Evolutionary conservation across 2,797 vertebrate genomes (phyloP).

Genomic region (Leptoclinus maculatus): DNA sequence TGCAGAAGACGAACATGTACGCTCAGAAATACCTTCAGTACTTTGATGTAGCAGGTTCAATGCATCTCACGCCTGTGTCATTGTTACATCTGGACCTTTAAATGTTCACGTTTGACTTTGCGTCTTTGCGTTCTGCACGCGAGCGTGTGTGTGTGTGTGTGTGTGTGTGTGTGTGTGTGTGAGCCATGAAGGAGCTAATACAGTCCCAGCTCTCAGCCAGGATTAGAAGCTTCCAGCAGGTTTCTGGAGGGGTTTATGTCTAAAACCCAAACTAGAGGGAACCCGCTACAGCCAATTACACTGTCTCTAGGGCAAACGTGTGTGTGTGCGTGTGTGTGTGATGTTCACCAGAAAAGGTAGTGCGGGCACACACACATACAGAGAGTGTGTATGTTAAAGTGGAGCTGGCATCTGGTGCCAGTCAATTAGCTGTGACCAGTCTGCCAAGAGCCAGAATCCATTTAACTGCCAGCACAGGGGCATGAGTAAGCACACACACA

Average conservation of each 20-base stretch:
- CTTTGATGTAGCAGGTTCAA: neutral
- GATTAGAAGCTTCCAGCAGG: slow-evolving; percentile 76
- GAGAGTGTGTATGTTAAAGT: slow-evolving; percentile 68
- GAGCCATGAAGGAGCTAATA: slow-evolving; percentile 64
- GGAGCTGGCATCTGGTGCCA: slow-evolving; percentile 79
- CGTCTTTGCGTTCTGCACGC: slow-evolving; percentile 9
- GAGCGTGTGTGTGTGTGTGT: slow-evolving; percentile 21
- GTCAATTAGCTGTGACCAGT: slow-evolving; percentile 78
- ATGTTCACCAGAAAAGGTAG: slow-evolving; percentile 41
- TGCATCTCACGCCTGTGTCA: neutral
- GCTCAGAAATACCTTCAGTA: slow-evolving; percentile 4
- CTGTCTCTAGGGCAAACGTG: slow-evolving; percentile 70
- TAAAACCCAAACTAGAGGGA: slow-evolving; percentile 75
- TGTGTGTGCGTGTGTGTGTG: slow-evolving; percentile 33
- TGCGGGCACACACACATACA: slow-evolving; percentile 47
- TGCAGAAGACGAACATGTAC: slow-evolving; percentile 6
- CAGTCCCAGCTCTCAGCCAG: slow-evolving; percentile 70
- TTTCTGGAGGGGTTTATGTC: slow-evolving; percentile 77
- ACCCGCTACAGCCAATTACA: slow-evolving; percentile 79
- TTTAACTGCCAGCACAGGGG: slow-evolving; percentile 72
- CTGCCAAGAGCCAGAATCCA: slow-evolving; percentile 76
- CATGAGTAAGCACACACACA: slow-evolving; percentile 58
- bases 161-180: slow-evolving; percentile 22
- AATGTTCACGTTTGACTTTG: slow-evolving; percentile 45
- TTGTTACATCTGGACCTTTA: slow-evolving; percentile 13